Percentiles rank a stretch among this genome's conserved stretches.
These are phyloP conservation scores for Hoplodrina ambigua DNA, from an alignment of 2,888 invertebrate species.

Conservation along the genomic window DNA sequence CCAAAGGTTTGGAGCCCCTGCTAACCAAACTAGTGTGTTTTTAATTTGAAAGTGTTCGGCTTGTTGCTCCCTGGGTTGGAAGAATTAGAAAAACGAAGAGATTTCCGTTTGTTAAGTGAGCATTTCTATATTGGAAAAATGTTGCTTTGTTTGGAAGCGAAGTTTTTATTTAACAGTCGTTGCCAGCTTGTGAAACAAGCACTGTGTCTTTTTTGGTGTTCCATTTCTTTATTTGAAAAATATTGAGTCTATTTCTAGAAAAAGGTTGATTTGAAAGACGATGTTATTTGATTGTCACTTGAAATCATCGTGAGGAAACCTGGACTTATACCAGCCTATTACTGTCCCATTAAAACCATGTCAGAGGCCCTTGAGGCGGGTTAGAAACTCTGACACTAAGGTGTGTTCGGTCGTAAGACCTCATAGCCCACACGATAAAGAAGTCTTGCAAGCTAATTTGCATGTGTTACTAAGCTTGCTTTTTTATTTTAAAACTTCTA, in stretches of 20 bases:
- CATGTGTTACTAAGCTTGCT: not conserved
- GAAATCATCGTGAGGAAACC: too few species aligned
- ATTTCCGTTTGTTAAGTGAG: constrained; percentile 34
- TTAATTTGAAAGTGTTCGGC: constrained; percentile 37
- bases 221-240: constrained; percentile 11
- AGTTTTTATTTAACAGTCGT: constrained; percentile 18
- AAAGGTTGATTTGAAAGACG: not conserved
- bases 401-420: too few species aligned
- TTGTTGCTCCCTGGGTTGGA: constrained; percentile 31
- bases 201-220: not conserved
- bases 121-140: constrained; percentile 41
- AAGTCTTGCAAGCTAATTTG: too few species aligned
- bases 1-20: constrained; percentile 34
- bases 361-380: too few species aligned
- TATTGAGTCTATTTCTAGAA: not conserved
- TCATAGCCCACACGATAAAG: too few species aligned
- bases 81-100: constrained; percentile 48
- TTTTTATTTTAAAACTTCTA: too few species aligned
- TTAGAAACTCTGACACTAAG: too few species aligned
- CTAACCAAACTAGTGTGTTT: constrained; percentile 51
- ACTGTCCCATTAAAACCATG: too few species aligned
- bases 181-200: constrained; percentile 9
- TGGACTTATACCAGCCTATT: too few species aligned
- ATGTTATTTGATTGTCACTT: not conserved
- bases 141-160: not conserved